These are phyloP conservation scores for Heliconius hortense DNA, from an alignment of 2,888 invertebrate species.

Conservation along the genomic window DNA sequence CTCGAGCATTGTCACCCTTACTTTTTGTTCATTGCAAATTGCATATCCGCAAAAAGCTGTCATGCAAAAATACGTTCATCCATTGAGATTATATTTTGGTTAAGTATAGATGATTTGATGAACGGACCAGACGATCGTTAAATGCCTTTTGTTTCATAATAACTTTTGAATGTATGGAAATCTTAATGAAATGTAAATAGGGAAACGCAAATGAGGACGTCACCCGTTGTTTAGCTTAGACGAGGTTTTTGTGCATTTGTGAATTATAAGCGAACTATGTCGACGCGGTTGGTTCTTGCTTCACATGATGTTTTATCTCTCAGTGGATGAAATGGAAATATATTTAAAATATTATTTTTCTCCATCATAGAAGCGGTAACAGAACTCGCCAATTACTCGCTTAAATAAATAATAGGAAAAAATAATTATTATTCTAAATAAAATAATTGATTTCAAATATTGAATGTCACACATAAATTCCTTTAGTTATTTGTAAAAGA, in stretches of 20 bases:
- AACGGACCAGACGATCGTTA: slow-evolving; percentile 22
- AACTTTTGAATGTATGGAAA: slow-evolving; percentile 8
- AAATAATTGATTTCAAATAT: background rate
- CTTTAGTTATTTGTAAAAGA: background rate
- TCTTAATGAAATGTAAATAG: slow-evolving; percentile 13
- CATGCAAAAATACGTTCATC: slow-evolving; percentile 20
- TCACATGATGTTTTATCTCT: background rate
- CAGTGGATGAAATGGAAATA: background rate
- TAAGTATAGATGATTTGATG: slow-evolving; percentile 35
- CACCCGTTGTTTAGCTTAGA: slow-evolving; percentile 1
- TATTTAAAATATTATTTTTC: background rate
- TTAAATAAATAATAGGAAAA: background rate
- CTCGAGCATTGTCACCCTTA: slow-evolving; percentile 60
- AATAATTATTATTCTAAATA: background rate
- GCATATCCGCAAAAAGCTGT: slow-evolving; percentile 47
- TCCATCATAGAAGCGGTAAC: background rate
- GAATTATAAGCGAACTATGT: background rate
- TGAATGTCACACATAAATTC: background rate
- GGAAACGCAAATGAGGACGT: slow-evolving; percentile 10
- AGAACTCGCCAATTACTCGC: background rate
- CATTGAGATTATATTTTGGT: slow-evolving; percentile 32
- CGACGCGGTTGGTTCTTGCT: background rate
- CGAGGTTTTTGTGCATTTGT: background rate
- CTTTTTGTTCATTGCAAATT: slow-evolving; percentile 60
- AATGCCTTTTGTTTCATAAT: slow-evolving; percentile 30